Base-by-base conservation (phyloP, 2,888 invertebrate genomes). In the Malacosoma neustria region DNA sequence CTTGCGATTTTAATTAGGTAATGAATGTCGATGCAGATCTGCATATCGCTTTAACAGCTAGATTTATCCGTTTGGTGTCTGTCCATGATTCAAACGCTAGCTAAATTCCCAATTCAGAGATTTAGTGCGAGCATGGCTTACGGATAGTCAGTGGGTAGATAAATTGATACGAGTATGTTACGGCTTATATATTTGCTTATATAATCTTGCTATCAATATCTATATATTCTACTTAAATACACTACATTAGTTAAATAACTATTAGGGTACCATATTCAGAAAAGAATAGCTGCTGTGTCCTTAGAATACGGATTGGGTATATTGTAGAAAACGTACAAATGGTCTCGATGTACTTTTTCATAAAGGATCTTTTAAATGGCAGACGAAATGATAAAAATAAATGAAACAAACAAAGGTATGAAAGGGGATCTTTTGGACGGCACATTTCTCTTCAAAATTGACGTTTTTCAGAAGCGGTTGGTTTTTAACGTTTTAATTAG, bases 401-500 rank as follows among this genome's bases (percentile, higher is more conserved):
- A 64, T 54, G 49, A 56, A 62, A 64, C 61, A 64, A 62, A 73
- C 22, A 22, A 9, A 67, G 52, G 75, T 76, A 81, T 74, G 76
- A 77, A 77, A 77, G 67, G 72, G 69, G 73, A 79, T 79, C 66
- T 64, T 66, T 68, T 70, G 73, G 72, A 77, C 75, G 84, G 77
- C 73, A 81, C 81, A 82, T 85, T 80, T 82, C 80, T 84, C 81
- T 82, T 82, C 75, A 71, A 71, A 85, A 84, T 80, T 84, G 84
- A 80, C 84, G 75, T 81, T 81, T 82, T 85, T 81, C 79, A 73
- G 77, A 74, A 82, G 67, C 79, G 70, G 81, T 75, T 64, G 80
- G 80, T 85, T 85, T 84, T 85, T 84, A 85, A 84, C 84, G 76
- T 84, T 84, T 85, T 84, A 84, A 85, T 85, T 84, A 85, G 85